These are phyloP conservation scores for Gallinago undulata DNA, from an alignment of 2,113 vertebrate species.

Conservation along the genomic window DNA sequence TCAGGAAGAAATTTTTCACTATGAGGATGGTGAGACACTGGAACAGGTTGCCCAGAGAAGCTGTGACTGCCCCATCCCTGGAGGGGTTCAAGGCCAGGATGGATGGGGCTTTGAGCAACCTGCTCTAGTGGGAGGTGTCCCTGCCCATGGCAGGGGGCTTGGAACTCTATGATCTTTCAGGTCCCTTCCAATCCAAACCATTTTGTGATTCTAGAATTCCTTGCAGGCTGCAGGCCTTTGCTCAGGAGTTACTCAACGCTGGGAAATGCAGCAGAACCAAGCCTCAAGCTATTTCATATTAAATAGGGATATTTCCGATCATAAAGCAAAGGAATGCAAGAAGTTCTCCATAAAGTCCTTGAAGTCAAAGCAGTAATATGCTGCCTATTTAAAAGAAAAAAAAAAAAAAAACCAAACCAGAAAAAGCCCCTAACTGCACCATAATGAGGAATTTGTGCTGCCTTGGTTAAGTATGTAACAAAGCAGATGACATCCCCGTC, in stretches of 20 bases:
- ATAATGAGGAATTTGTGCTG: neutral
- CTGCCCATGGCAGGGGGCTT: neutral
- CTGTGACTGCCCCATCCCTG: neutral
- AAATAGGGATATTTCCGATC: conserved; percentile 55
- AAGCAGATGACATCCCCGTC: neutral
- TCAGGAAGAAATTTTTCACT: neutral
- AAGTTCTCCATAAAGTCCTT: conserved; percentile 33
- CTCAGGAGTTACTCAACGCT: neutral
- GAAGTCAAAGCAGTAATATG: conserved; percentile 3
- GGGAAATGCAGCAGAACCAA: neutral
- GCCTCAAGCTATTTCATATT: conserved; percentile 19
- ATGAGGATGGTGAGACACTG: neutral
- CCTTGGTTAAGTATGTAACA: neutral
- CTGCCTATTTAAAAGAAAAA: neutral
- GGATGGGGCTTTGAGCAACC: neutral
- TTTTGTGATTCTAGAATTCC: neutral
- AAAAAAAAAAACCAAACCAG: neutral
- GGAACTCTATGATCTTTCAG: neutral
- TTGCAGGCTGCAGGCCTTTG: conserved; percentile 6
- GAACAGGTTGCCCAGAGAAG: neutral
- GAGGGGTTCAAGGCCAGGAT: neutral
- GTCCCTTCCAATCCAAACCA: neutral
- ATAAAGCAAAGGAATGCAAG: conserved; percentile 55
- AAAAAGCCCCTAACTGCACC: neutral
- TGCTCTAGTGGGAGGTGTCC: neutral